Evolutionary conservation across 1,140 invertebrate species (phyloP).

Genomic region (Stegodyphus mimosarum): DNA sequence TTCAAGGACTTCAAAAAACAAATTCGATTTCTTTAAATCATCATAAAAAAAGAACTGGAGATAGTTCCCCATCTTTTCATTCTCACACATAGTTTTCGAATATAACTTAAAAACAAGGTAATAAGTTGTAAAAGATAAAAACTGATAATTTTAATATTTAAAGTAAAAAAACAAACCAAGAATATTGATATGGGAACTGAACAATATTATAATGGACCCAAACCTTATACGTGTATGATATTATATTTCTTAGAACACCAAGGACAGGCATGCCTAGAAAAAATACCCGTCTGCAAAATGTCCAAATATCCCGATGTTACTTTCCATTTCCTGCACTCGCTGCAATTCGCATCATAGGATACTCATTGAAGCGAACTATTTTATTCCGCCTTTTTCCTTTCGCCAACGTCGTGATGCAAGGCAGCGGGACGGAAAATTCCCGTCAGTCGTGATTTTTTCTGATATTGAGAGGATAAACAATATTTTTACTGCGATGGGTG

Average conservation of each 20-base stretch:
- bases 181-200: neutral
- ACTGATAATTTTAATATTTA: neutral
- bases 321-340: slow-evolving; percentile 24
- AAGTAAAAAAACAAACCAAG: neutral
- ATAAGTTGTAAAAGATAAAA: neutral
- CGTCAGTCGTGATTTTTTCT: slow-evolving; percentile 20
- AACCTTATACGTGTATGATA: neutral
- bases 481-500: neutral
- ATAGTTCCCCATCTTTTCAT: no score
- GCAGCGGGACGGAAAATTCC: slow-evolving; percentile 37
- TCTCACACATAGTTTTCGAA: no score
- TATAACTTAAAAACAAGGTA: no score
- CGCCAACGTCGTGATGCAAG: slow-evolving; percentile 1
- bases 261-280: neutral
- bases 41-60: no score
- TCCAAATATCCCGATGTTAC: slow-evolving; percentile 31
- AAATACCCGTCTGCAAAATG: neutral
- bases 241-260: neutral
- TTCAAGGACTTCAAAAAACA: no score
- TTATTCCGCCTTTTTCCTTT: slow-evolving; percentile 30
- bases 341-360: slow-evolving; percentile 30
- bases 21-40: no score
- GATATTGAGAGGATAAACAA: slow-evolving; percentile 20
- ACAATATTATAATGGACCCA: neutral
- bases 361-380: slow-evolving; percentile 32